phyloP scores from a whole-genome alignment of 2,113 vertebrate genomes.

The Amphilophus citrinellus region DNA sequence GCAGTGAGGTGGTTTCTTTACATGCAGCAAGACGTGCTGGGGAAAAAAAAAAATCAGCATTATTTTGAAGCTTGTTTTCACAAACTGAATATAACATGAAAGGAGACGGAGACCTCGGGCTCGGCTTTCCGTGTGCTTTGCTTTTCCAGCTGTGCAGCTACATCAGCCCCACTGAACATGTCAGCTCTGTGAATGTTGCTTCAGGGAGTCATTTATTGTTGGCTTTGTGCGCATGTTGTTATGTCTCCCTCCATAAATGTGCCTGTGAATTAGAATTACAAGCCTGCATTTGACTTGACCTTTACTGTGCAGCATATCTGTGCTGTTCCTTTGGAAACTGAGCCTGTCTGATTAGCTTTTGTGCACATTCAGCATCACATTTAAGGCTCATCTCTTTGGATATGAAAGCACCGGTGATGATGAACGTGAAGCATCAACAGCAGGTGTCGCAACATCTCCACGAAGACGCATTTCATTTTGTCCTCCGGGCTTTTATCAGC shows the following conservation, averaged over 20 bases:
- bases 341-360: not conserved
- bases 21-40: rapidly evolving
- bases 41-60: not conserved
- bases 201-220: not conserved
- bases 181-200: not conserved
- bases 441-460: not conserved
- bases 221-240: not conserved
- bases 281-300: not conserved
- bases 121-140: not conserved
- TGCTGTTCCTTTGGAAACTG: not conserved
- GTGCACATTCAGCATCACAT: not conserved
- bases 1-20: not conserved
- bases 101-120: not conserved
- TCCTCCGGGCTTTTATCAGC: not conserved
- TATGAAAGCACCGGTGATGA: not conserved
- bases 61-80: not conserved
- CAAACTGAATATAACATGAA: not conserved
- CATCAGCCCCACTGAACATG: not conserved
- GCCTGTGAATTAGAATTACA: slow-evolving; percentile 6
- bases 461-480: not conserved
- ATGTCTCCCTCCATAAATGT: slow-evolving; percentile 10
- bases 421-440: not conserved
- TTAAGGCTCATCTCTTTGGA: not conserved
- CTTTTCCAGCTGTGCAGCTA: not conserved
- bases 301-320: not conserved